A percentile compares a stretch with the other conserved stretches of the same genome.
These are phyloP conservation scores for Agrilus mali DNA, from an alignment of 2,888 invertebrate genomes.

Conservation along the genomic window DNA sequence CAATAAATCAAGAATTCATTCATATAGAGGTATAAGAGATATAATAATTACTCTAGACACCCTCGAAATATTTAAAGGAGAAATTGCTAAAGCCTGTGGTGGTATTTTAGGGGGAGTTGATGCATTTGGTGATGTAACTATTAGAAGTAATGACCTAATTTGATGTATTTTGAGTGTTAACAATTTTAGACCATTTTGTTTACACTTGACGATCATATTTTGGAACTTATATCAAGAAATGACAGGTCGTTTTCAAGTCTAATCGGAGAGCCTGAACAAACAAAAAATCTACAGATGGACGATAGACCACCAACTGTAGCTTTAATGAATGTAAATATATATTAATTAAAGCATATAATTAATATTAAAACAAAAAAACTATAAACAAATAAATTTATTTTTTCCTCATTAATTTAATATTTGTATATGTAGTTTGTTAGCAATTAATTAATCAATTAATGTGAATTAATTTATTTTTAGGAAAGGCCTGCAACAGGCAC, in stretches of 20 bases:
- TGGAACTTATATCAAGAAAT: conserved; percentile 46
- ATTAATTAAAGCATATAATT: too few relatives aligned
- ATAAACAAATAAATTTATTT: too few relatives aligned
- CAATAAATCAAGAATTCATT: conserved; percentile 77
- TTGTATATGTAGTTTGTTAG: too few relatives aligned
- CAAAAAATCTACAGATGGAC: conserved; percentile 21
- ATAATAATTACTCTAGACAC: conserved; percentile 58
- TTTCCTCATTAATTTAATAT: too few relatives aligned
- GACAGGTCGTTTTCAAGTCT: conserved; percentile 36
- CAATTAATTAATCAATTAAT: too few relatives aligned
- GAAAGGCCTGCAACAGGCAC: conserved; percentile 13
- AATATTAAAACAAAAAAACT: too few relatives aligned
- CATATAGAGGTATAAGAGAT: conserved; percentile 62
- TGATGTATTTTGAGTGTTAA: background rate
- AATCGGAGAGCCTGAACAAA: conserved; percentile 20
- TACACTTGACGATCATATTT: conserved; percentile 61
- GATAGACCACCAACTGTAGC: conserved; percentile 45
- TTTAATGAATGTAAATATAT: conserved; percentile 3
- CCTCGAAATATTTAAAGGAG: conserved; percentile 61
- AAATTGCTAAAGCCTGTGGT: conserved; percentile 68
- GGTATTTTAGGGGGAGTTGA: conserved; percentile 55
- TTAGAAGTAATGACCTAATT: conserved; percentile 1
- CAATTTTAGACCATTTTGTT: conserved; percentile 68
- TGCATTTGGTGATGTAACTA: conserved; percentile 56
- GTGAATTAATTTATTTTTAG: background rate